These are phyloP conservation scores for Ichneumoninae sp. DNA, from an alignment of 2,888 invertebrate genomes.

Conservation along the genomic window DNA sequence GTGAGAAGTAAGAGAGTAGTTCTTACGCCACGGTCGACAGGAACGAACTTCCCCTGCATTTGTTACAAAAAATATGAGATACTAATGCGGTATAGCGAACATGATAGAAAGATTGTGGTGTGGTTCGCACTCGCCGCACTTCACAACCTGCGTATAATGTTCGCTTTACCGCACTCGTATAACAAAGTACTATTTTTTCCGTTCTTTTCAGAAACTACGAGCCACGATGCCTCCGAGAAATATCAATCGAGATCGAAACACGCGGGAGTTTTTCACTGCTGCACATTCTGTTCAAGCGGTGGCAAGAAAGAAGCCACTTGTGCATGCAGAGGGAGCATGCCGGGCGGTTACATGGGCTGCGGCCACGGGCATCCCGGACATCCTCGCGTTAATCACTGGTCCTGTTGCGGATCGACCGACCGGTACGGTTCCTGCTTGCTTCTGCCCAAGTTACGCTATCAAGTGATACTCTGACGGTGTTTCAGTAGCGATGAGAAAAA, in stretches of 20 bases:
- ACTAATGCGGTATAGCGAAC: no score
- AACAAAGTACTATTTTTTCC: constrained; percentile 4
- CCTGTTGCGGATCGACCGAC: constrained; percentile 89
- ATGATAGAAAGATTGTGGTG: no score
- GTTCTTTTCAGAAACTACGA: constrained; percentile 60
- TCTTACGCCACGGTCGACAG: no score
- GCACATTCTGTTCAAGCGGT: constrained; percentile 92
- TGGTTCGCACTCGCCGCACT: no score
- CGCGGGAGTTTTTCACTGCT: constrained; percentile 91
- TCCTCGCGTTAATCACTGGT: constrained; percentile 93
- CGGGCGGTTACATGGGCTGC: constrained; percentile 89
- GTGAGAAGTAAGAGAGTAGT: no score
- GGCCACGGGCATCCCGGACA: constrained; percentile 93
- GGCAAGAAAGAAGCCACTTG: constrained; percentile 89
- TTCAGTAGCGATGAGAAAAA: not conserved
- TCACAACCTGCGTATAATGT: no score
- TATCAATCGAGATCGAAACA: constrained; percentile 84
- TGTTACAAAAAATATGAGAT: no score
- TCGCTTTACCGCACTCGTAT: no score
- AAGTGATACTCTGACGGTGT: constrained; percentile 61
- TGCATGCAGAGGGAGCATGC: constrained; percentile 91
- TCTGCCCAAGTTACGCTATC: constrained; percentile 57
- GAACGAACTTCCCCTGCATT: no score
- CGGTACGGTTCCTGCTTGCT: constrained; percentile 74
- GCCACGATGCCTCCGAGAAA: constrained; percentile 59